Evolutionary conservation across 2,888 invertebrate species (phyloP), one percentile per base, ranked within the genome.

Genomic region (Criorhina ranunculi): DNA sequence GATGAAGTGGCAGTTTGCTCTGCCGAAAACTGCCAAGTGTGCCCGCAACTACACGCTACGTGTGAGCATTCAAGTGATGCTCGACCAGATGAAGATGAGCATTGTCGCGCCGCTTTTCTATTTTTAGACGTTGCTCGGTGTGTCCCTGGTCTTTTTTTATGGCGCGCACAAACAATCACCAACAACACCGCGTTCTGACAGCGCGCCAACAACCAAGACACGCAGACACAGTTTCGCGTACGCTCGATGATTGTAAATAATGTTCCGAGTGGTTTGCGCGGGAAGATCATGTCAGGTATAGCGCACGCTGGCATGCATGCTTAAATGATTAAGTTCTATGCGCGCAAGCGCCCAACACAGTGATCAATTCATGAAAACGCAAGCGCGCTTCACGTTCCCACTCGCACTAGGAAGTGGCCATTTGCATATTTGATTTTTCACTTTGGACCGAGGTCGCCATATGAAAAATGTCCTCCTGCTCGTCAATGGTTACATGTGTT

Each of bases 381-480:
- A 66, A 66, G 66, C n/a, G n/a, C n/a, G n/a, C 66, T 72, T 17
- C 42, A 19, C 69, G 62, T 75, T 79, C 62, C 69, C 73, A 79
- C 67, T 57, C 49, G n/a, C 29, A 83, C 73, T 55, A 75, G 83
- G 83, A 83, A 83, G 67, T 83, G 57, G 57, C 62, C 62, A 83
- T 83, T 83, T 83, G 73, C 83, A 83, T 83, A 83, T 83, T 83
- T 83, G 79, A 83, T 83, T 83, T 83, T 83, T 67, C 79, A 79
- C 79, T 83, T 79, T 69, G 33, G 24, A 73, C 62, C 19, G 46
- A 73, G 73, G 60, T 73, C 72, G 78, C 60, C 42, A 17, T n/a
- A 79, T 79, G 83, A 79, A 73, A 83, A 83, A 79, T 83, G 79
- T 83, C 83, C 79, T 79, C 79, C 29, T 73, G 83, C 73, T 83